Conservation (phyloP, 2,113 vertebrate species). For the Serinus canaria region DNA sequence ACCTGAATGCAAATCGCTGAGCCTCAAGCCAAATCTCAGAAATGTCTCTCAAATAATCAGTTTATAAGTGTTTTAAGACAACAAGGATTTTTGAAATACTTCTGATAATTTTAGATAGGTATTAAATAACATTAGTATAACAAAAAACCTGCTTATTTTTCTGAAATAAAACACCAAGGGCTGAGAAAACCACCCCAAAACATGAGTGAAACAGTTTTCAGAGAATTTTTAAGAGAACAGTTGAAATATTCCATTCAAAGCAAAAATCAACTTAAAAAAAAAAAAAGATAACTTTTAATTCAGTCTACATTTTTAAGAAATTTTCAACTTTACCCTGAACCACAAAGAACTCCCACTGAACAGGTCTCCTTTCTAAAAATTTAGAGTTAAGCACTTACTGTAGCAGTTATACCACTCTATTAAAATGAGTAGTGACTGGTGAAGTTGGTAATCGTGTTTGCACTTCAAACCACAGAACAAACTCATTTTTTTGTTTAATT, state of each 20-base stretch:
- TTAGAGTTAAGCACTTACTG: neutral
- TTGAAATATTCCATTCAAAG: neutral
- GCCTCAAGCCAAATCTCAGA: neutral
- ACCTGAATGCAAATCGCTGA: neutral
- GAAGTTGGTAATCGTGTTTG: too few species aligned
- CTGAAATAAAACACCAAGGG: neutral
- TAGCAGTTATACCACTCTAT: too few species aligned
- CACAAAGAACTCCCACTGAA: neutral
- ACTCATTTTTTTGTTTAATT: too few species aligned
- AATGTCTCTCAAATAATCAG: neutral
- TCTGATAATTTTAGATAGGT: too few species aligned
- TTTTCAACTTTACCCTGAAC: neutral
- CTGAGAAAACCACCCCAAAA: neutral
- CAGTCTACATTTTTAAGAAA: neutral
- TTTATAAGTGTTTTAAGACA: neutral
- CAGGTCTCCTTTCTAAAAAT: neutral
- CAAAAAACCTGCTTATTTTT: neutral
- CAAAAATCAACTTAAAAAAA: neutral
- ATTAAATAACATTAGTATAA: too few species aligned
- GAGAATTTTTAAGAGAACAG: neutral
- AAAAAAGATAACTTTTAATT: neutral
- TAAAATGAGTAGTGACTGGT: too few species aligned
- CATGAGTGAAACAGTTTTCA: neutral
- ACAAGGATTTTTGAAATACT: too few species aligned
- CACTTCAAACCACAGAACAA: too few species aligned